Base-by-base conservation (phyloP, 1,140 invertebrate genomes). In the Diplogasteroides magnus region DNA sequence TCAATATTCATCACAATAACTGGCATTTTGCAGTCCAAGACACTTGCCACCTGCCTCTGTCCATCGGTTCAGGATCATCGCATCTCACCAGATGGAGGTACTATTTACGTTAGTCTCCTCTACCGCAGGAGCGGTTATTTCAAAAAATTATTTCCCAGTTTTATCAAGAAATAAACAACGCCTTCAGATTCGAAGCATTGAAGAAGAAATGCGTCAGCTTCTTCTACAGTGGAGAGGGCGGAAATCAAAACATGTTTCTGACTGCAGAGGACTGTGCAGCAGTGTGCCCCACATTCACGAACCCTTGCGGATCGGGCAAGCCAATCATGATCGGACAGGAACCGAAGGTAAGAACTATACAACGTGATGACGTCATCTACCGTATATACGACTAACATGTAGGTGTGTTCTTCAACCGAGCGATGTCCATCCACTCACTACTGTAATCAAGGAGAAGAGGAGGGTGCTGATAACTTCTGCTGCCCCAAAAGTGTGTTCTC, bases 211-310 rank as follows among this genome's bases (percentile, higher is more conserved):
- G 80, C 37, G 65, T 77, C 56, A 72, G 65, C 6, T 82, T 82
- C 61, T 79, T 83, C 57, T 82, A 83, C 64, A 67, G 68, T 58
- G 80, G 80, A 65, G 68, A 76, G 48, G 77, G 77, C 6, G 80
- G 80, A 68, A 76, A 82, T 72, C 77, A 83, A 28, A 76, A 74
- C 58, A 76, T 73, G 70, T 76, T 76, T 64, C 29, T 72, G 57
- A 76, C 74, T 3, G 55, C 64, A 27, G 74, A 76, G 55, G 75
- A 78, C 31, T 78, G 77, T 61, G 48, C 61, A 23, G 48, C 72
- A 31, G 74, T 79, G n/a, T 82, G 80, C 61, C 80, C 80, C 19
- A 72, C 71, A 0, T 77, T 65, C 60, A 77, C 79, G 14, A 75
- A 75, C 60, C 72, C 74, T 19, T 75, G 74, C 37, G 58, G 57